These are phyloP conservation scores for Pteronura brasiliensis DNA, from an alignment of 2,113 vertebrate genomes.

Conservation along the genomic window DNA sequence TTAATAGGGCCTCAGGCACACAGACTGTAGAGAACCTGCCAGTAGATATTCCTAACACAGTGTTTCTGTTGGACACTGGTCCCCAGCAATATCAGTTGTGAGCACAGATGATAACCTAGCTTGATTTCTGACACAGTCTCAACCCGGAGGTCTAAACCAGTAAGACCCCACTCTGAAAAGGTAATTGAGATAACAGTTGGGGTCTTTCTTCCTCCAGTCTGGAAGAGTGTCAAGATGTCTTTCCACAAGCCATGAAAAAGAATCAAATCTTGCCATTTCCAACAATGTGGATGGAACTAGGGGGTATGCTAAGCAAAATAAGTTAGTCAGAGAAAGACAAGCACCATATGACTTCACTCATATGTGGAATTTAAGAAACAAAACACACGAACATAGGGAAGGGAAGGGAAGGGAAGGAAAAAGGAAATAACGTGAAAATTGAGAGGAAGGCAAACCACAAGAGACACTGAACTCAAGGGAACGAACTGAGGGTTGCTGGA, in stretches of 20 bases:
- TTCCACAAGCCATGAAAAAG: conserved; percentile 34
- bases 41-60: conserved; percentile 91
- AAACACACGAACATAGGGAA: background rate
- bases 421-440: background rate
- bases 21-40: conserved; percentile 93
- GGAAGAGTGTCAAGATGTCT: conserved; percentile 75
- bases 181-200: conserved; percentile 84
- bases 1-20: background rate
- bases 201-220: conserved; percentile 81
- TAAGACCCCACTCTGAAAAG: conserved; percentile 75
- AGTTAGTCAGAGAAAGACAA: background rate
- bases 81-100: conserved; percentile 94
- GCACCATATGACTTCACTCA: background rate
- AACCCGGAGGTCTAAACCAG: conserved; percentile 72
- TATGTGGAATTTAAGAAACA: background rate
- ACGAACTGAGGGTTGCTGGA: background rate
- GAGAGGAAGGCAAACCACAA: background rate
- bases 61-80: conserved; percentile 91
- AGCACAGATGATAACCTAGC: conserved; percentile 95
- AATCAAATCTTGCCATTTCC: background rate
- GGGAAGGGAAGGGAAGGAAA: background rate
- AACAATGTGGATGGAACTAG: background rate
- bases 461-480: background rate
- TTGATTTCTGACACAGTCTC: conserved; percentile 79
- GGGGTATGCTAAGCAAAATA: background rate